Evolutionary conservation across 1,140 invertebrate species (phyloP), one percentile per base, ranked within the genome.

Genomic region (Zaprionus gabonicus): DNA sequence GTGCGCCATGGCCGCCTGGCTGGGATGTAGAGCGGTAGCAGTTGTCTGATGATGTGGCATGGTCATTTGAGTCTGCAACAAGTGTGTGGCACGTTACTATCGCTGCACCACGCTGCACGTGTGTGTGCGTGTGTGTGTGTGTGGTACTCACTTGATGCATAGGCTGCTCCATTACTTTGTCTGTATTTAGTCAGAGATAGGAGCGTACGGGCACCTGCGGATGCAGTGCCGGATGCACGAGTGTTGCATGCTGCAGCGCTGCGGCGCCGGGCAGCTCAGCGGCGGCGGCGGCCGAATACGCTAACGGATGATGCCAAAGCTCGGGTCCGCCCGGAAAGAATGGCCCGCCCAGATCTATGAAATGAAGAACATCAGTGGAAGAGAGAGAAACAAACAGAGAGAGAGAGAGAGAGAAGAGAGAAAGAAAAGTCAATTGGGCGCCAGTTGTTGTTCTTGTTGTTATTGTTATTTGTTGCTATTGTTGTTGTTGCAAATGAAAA

Each of bases 111-210:
- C 25, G 56, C 2, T 20, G 10, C 15, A 23, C 3, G 31, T 46
- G n/a, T 17, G n/a, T 9, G 23, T 65, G 9, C 20, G 17, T 13
- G 28, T 75, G 28, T 13, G 17, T 38, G 7, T 13, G 13, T 1
- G 25, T 31, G 36, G 36, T 81, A 92, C 88, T 92, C 64, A 92
- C 92, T 92, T 92, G 91, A 91, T 93, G 91, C 91, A 93, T 93
- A 69, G 91, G 88, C 83, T 93, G 92, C 78, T 93, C 92, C 82
- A 93, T 91, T 82, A 93, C 91, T 96, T 96, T 97, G 95, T 97
- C 96, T 95, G 96, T 96, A 96, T 97, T 96, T 97, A 97, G 97
- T 98, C 97, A 98, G 96, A 98, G 97, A 96, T 97, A 98, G 94
- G 97, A 97, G 95, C 97, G 96, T 94, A 98, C 97, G 93, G 97